These are phyloP conservation scores for Thunnus maccoyii DNA, from an alignment of 2,113 vertebrate species.

Conservation along the genomic window DNA sequence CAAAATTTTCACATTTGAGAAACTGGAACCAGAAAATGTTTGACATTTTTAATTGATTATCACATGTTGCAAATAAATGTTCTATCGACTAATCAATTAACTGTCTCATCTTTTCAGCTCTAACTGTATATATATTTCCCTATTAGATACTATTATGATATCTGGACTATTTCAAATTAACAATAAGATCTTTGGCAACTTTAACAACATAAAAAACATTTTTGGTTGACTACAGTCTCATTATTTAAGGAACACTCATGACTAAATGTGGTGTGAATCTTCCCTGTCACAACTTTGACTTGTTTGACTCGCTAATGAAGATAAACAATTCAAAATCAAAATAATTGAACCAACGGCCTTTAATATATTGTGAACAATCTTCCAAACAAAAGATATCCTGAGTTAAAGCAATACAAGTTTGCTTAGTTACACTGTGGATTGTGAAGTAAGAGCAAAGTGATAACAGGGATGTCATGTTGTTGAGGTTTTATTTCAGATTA, in stretches of 20 bases:
- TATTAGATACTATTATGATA: slow-evolving; percentile 1
- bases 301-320: background rate
- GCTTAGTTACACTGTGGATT: background rate
- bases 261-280: slow-evolving; percentile 25
- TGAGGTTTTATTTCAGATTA: slow-evolving; percentile 68
- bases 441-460: slow-evolving; percentile 24
- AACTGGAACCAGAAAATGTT: background rate
- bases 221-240: slow-evolving; percentile 25
- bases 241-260: slow-evolving; percentile 46
- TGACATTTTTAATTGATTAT: background rate
- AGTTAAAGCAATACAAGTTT: background rate
- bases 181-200: slow-evolving; percentile 37
- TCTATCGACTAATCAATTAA: background rate
- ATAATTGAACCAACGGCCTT: background rate
- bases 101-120: background rate
- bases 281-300: slow-evolving; percentile 29
- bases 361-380: background rate
- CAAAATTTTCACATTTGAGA: background rate
- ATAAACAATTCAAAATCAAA: background rate
- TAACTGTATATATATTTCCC: background rate
- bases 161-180: slow-evolving; percentile 14
- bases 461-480: slow-evolving; percentile 43
- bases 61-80: background rate
- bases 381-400: background rate
- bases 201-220: slow-evolving; percentile 3